Base-by-base conservation (phyloP, 2,113 vertebrate species). In the Pontoporia blainvillei region DNA sequence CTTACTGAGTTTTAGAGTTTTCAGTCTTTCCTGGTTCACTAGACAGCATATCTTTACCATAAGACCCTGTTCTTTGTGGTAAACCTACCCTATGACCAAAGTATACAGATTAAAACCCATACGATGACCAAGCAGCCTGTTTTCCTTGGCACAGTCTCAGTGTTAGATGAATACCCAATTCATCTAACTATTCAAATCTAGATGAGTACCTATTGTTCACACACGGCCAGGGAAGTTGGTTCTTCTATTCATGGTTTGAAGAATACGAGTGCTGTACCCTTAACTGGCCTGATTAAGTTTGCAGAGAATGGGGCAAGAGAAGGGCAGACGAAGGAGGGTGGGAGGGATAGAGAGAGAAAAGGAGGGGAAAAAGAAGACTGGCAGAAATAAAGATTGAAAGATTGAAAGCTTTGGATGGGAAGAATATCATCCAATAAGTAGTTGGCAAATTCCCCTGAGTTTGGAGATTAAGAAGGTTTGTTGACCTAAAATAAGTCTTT, bases 221-320 rank as follows among this genome's bases (percentile, higher is more conserved):
- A 66, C 2, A 44, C 4, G 72, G n/a, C 21, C 64, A 69, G 31
- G 52, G 62, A 34, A 69, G 69, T 49, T 79, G 41, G 2, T 91
- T 93, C 29, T 91, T 93, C 29, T 91, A 8, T 67, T 84, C n/a
- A 5, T 84, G 57, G 6, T 90, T 94, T 69, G 59, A 54, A 83
- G 96, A 83, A 79, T 87, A 41, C 39, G 27, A 67, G 82, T 81
- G 11, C 0, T 61, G 2, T 95, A 59, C 3, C 73, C 1, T 90
- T 92, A 46, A 4, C 10, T 96, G 25, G 17, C 2, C 54, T 59
- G 73, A 49, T 61, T 29, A 2, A 83, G 34, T 69, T 78, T 89
- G 14, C 1, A 78, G 52, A 86, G 31, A 61, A 18, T 8, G 2
- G 11, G 3, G 49, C 57, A 15, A 44, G 41, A 82, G 69, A 89